A percentile compares a stretch with the other conserved stretches of the same genome.
phyloP scores from a whole-genome alignment of 2,888 invertebrate species.

The Drosophila colorata region DNA sequence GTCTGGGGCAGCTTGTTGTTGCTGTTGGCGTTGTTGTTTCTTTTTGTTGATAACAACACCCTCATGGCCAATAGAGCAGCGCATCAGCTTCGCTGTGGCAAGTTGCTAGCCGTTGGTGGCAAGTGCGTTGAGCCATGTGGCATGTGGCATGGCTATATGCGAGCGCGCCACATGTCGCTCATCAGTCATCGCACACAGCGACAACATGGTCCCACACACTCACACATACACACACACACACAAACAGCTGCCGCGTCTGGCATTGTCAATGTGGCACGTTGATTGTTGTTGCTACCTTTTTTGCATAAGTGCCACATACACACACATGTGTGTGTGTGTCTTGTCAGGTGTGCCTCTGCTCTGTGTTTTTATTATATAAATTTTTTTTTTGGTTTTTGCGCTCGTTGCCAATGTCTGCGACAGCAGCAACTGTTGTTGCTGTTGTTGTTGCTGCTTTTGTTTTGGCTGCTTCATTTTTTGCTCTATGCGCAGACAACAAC shows the following conservation, averaged over 20 bases:
- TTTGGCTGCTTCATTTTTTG: constrained; percentile 61
- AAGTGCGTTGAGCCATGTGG: constrained; percentile 46
- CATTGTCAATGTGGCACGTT: constrained; percentile 78
- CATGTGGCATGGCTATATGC: constrained; percentile 32
- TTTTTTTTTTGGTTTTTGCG: constrained; percentile 29
- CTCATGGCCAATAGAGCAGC: constrained; percentile 74
- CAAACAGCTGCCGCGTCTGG: constrained; percentile 62
- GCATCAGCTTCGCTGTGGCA: constrained; percentile 9
- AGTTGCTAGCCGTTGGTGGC: constrained; percentile 28
- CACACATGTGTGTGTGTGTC: constrained; percentile 21
- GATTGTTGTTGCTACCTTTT: constrained; percentile 78
- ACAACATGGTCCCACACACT: constrained; percentile 13
- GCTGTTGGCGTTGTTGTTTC: constrained; percentile 5
- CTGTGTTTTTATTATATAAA: constrained; percentile 11
- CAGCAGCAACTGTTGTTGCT: constrained; percentile 59
- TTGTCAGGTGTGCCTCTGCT: constrained; percentile 54
- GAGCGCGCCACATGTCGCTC: constrained; percentile 71
- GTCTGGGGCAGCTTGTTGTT: constrained; percentile 36
- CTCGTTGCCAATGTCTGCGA: constrained; percentile 66
- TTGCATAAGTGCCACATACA: constrained; percentile 73
- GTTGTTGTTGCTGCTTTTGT: constrained; percentile 39
- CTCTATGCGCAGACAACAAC: constrained; percentile 30
- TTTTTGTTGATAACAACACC: constrained; percentile 72
- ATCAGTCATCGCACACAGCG: constrained; percentile 61
- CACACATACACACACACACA: constrained; percentile 31